Percentiles rank a stretch among this genome's conserved stretches.
Conservation (phyloP, 2,888 invertebrate genomes). For the Thalpophila matura region DNA sequence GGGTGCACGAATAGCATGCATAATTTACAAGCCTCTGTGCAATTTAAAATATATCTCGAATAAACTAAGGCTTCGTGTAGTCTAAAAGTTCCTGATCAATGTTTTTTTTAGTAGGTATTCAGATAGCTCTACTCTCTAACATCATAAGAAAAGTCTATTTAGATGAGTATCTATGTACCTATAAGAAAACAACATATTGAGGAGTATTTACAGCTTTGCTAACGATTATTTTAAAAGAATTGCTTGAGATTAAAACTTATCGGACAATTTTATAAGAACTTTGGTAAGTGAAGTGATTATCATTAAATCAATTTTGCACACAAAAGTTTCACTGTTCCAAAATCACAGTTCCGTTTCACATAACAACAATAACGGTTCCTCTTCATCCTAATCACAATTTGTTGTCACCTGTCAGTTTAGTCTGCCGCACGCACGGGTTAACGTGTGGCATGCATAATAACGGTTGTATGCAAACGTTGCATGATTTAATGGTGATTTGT, state of each 20-base stretch:
- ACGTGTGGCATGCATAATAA: constrained; percentile 28
- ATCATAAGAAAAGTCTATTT: too few species aligned
- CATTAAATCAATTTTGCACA: too few species aligned
- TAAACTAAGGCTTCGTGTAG: not conserved
- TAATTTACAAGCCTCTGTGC: not conserved
- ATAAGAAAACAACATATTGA: too few species aligned
- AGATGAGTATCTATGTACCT: too few species aligned
- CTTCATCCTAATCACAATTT: not conserved
- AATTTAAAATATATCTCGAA: not conserved
- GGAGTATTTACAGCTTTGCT: too few species aligned
- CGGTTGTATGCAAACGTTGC: constrained; percentile 25
- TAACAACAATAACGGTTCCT: not conserved
- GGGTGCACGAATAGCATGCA: not conserved
- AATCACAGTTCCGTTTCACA: not conserved
- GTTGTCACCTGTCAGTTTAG: constrained; percentile 31
- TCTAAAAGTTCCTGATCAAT: not conserved
- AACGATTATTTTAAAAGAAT: too few species aligned
- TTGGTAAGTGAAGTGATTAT: too few species aligned
- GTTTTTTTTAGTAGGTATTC: not conserved
- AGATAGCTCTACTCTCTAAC: too few species aligned
- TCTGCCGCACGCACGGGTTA: constrained; percentile 5
- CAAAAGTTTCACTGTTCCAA: not conserved
- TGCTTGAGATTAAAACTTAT: too few species aligned
- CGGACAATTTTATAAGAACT: too few species aligned
- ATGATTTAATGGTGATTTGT: constrained; percentile 50